phyloP scores from a whole-genome alignment of 2,113 vertebrate genomes.

The Gobius niger region DNA sequence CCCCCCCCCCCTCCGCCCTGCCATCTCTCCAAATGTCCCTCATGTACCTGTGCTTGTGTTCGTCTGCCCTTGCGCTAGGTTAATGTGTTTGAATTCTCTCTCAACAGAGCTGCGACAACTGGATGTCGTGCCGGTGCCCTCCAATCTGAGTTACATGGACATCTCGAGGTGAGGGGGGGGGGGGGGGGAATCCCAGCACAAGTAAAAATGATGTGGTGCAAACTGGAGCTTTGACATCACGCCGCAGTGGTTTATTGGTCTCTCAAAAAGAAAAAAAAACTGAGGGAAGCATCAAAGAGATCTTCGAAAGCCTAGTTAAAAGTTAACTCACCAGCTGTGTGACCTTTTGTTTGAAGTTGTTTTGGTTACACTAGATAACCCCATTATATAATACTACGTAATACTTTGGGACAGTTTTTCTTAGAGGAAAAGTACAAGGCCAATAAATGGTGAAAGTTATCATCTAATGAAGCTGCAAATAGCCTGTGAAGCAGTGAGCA shows the following conservation, averaged over 20 bases:
- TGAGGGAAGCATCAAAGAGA: neutral
- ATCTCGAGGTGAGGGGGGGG: slow-evolving; percentile 87
- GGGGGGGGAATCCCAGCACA: slow-evolving; percentile 4
- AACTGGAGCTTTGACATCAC: too few relatives aligned
- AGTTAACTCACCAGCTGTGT: slow-evolving; percentile 1
- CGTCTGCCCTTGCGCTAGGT: slow-evolving; percentile 63
- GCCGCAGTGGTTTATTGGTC: too few relatives aligned
- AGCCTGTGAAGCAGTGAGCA: neutral
- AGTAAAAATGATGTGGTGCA: neutral
- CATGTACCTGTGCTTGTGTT: slow-evolving; percentile 39
- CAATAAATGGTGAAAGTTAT: neutral
- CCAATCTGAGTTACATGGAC: slow-evolving; percentile 89
- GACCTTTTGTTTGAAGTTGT: slow-evolving; percentile 9
- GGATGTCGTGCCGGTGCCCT: slow-evolving; percentile 89
- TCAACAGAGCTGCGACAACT: slow-evolving; percentile 86
- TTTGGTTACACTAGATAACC: neutral
- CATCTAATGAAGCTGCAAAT: neutral
- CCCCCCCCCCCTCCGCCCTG: neutral
- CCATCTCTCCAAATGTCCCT: neutral
- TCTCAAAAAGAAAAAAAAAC: too few relatives aligned
- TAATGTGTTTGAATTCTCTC: slow-evolving; percentile 56
- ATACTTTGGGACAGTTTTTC: neutral
- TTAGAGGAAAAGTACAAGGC: neutral
- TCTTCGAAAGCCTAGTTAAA: slow-evolving; percentile 7
- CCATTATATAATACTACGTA: neutral